phyloP scores from a whole-genome alignment of 2,113 vertebrate genomes.

The Hyperoodon ampullatus region DNA sequence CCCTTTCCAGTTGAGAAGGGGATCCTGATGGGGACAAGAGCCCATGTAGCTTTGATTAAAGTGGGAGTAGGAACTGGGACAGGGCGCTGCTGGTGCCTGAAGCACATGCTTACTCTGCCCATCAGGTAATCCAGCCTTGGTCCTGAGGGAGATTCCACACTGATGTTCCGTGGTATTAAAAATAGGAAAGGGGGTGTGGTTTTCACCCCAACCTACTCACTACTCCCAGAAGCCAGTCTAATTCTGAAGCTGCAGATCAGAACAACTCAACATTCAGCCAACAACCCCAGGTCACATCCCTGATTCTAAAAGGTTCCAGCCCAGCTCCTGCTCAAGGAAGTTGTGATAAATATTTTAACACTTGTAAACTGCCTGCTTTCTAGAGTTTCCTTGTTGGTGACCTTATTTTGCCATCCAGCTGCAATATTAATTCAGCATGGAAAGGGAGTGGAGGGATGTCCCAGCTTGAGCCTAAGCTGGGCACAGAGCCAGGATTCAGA shows the following conservation, averaged over 20 bases:
- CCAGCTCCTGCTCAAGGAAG: neutral
- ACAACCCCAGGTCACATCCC: neutral
- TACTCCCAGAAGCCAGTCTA: neutral
- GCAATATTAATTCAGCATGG: conserved; percentile 25
- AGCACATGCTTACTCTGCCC: neutral
- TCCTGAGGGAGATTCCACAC: neutral
- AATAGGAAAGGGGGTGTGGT: neutral
- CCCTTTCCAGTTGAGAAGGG: neutral
- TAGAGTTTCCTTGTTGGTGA: conserved; percentile 50
- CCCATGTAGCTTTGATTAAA: neutral
- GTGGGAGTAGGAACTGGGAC: neutral
- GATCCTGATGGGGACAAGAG: neutral
- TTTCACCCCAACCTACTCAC: neutral
- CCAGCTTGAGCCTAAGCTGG: conserved; percentile 39
- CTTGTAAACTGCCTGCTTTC: conserved; percentile 42
- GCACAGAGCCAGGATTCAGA: conserved; percentile 56
- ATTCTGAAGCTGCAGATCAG: neutral
- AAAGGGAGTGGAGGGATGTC: conserved; percentile 40
- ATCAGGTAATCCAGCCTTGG: neutral
- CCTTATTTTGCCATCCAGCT: conserved; percentile 62
- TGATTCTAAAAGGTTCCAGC: conserved; percentile 6
- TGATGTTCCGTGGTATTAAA: neutral
- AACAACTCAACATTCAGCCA: neutral
- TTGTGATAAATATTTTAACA: conserved; percentile 24
- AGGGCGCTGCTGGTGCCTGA: neutral